phyloP scores from a whole-genome alignment of 1,140 invertebrate species.

The Euura lappo region DNA sequence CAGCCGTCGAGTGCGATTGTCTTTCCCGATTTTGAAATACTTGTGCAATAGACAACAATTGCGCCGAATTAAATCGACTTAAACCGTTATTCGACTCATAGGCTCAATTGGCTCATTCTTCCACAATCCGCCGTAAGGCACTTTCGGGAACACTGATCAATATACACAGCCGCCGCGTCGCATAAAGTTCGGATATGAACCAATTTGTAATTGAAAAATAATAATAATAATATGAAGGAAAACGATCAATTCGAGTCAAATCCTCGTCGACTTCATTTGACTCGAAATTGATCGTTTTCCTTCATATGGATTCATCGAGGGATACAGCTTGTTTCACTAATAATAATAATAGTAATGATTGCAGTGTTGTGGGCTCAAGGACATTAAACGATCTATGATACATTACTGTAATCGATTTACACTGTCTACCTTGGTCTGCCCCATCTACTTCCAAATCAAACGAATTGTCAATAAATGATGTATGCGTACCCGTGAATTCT shows the following conservation, averaged over 20 bases:
- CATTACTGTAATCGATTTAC: not conserved
- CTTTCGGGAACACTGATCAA: not conserved
- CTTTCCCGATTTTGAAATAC: not conserved
- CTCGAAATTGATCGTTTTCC: too few relatives aligned
- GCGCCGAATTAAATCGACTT: too few relatives aligned
- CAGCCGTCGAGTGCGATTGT: not conserved
- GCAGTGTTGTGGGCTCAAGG: not conserved
- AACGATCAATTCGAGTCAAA: too few relatives aligned
- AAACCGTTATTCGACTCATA: too few relatives aligned
- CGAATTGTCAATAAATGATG: not conserved
- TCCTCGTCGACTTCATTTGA: too few relatives aligned
- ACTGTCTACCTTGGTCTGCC: not conserved
- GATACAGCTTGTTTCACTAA: too few relatives aligned
- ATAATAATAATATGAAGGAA: too few relatives aligned
- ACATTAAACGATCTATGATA: not conserved
- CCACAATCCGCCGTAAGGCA: not conserved
- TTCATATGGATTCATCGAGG: too few relatives aligned
- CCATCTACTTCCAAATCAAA: not conserved
- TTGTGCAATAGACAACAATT: not conserved
- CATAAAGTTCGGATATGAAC: too few relatives aligned
- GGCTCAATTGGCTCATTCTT: not conserved
- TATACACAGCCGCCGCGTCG: not conserved
- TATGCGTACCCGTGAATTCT: not conserved
- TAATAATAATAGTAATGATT: not conserved
- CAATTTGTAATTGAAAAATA: too few relatives aligned